Evolutionary conservation across 2,797 vertebrate genomes (phyloP).

Genomic region (Potorous gilbertii): DNA sequence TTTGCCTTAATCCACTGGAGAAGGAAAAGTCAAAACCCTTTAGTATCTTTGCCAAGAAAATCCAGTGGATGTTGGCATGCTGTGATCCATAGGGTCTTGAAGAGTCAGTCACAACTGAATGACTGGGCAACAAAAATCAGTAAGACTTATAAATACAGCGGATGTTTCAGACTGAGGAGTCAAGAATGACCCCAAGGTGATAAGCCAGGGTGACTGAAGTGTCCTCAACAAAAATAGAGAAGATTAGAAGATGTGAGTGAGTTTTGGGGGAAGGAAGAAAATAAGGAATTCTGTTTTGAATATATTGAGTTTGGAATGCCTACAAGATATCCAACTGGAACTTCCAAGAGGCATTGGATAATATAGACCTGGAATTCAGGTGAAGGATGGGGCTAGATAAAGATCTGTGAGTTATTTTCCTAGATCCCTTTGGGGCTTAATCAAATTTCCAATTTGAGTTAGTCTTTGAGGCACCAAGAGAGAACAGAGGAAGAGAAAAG

Average conservation of each 20-base stretch:
- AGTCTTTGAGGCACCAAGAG: neutral
- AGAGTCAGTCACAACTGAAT: neutral
- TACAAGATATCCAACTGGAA: neutral
- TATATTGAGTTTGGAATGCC: neutral
- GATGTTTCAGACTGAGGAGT: neutral
- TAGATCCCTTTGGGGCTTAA: neutral
- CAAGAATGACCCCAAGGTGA: neutral
- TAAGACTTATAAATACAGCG: neutral
- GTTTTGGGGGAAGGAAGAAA: neutral
- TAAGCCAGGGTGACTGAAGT: neutral
- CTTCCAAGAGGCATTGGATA: neutral
- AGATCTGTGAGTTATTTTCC: neutral
- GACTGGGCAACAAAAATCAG: neutral
- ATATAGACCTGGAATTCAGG: neutral
- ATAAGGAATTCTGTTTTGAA: neutral
- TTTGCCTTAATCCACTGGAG: neutral
- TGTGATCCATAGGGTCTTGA: too few relatives aligned
- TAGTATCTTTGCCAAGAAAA: neutral
- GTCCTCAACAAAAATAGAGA: neutral
- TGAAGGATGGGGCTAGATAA: neutral
- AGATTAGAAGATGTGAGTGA: neutral
- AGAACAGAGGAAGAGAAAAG: neutral
- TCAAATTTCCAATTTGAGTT: neutral
- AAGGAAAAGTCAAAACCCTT: neutral
- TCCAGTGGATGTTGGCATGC: neutral